Percentiles rank a stretch among this genome's conserved stretches.
Evolutionary conservation across 2,113 vertebrate species (phyloP).

Genomic region (Eptatretus burgeri): DNA sequence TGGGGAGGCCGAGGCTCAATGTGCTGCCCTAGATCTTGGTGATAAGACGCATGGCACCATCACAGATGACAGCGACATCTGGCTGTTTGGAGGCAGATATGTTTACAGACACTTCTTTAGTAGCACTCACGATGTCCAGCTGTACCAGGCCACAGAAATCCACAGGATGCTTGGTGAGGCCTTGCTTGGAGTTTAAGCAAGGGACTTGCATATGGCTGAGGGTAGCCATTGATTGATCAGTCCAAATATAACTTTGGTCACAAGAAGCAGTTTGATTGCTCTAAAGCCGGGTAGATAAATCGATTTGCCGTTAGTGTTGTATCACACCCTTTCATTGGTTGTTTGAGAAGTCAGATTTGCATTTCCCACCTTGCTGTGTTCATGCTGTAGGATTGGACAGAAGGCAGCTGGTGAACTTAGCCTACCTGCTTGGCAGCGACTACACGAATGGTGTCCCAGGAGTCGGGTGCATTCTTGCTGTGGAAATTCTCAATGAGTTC

Average conservation of each 20-base stretch:
- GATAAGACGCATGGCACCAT: conserved; percentile 83
- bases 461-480: conserved; percentile 62
- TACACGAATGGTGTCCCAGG: conserved; percentile 70
- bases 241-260: too few species aligned
- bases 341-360: too few species aligned
- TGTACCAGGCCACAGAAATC: conserved; percentile 54
- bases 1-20: conserved; percentile 80
- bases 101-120: conserved; percentile 93
- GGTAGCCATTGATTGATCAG: too few species aligned
- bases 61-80: conserved; percentile 87
- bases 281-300: too few species aligned
- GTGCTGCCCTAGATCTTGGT: conserved; percentile 39
- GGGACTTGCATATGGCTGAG: too few species aligned
- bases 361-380: too few species aligned
- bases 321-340: too few species aligned
- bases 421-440: conserved; percentile 81
- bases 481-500: conserved; percentile 96
- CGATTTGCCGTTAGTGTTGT: too few species aligned
- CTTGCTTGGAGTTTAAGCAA: background rate
- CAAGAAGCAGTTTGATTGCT: too few species aligned
- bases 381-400: conserved; percentile 40
- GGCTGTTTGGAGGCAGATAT: conserved; percentile 72
- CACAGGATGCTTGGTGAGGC: conserved; percentile 63
- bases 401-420: conserved; percentile 65
- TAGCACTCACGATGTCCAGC: conserved; percentile 54